Percentiles rank a stretch among this genome's conserved stretches.
Conservation (phyloP, 2,797 vertebrate genomes). For the Melanotaenia trifasciata region DNA sequence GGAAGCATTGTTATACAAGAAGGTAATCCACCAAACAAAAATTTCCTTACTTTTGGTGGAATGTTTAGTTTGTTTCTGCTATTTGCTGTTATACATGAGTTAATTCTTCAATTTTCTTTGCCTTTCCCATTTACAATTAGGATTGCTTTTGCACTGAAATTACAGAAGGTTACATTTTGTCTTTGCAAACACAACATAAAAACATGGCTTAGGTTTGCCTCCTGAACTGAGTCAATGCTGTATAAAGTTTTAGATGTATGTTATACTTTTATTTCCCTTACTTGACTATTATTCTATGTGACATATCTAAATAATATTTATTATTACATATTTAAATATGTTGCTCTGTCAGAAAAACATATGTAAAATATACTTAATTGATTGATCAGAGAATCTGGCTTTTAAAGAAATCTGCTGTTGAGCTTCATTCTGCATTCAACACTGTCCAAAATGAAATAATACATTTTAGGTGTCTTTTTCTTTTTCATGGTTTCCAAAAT, state of each 20-base stretch:
- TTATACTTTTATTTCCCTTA: not conserved
- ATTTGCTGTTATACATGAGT: no score
- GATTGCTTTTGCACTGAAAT: no score
- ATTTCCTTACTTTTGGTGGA: no score
- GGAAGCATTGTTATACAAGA: no score
- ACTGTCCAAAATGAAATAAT: not conserved
- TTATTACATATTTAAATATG: no score
- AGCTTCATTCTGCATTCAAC: not conserved
- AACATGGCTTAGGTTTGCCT: not conserved
- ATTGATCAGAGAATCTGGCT: not conserved
- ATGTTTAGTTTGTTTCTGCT: no score
- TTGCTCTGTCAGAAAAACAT: not conserved
- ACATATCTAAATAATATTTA: not conserved
- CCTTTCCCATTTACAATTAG: no score
- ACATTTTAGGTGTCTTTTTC: not conserved
- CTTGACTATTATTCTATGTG: not conserved
- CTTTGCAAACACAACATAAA: no score
- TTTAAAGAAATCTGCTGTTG: not conserved
- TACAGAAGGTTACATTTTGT: no score
- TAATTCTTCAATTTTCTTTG: no score
- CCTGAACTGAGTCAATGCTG: constrained; percentile 3
- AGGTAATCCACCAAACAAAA: no score
- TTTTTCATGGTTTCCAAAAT: not conserved
- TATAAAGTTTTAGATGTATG: not conserved
- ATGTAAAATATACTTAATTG: not conserved